Conservation (phyloP, 2,888 invertebrate genomes). For the Drosophila sordidapex region DNA sequence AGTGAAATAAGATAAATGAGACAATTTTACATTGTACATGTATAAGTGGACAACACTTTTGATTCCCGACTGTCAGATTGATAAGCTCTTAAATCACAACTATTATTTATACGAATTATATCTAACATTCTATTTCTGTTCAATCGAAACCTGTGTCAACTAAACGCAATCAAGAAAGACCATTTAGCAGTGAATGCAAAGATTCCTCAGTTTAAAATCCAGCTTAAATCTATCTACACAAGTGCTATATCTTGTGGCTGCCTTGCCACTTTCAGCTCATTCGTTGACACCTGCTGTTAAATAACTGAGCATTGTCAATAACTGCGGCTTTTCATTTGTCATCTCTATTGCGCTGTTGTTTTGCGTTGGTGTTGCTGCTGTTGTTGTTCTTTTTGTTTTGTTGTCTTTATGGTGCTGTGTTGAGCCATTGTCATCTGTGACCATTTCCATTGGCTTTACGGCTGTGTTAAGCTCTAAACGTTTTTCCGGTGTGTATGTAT, state of each 20-base stretch:
- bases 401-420: background rate
- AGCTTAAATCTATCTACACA: no score
- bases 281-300: conserved; percentile 10
- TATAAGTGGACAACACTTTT: conserved; percentile 32
- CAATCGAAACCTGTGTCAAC: background rate
- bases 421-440: conserved; percentile 6
- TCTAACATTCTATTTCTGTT: background rate
- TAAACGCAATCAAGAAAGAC: background rate
- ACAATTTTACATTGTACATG: conserved; percentile 51
- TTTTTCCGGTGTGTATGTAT: background rate
- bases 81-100: background rate
- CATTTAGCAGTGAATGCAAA: background rate
- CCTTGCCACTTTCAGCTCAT: background rate
- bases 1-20: conserved; percentile 73
- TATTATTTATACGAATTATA: background rate
- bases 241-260: background rate
- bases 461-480: conserved; percentile 10
- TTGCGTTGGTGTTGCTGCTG: background rate
- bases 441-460: conserved; percentile 16
- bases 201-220: no score
- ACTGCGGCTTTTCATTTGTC: background rate
- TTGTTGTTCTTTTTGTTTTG: background rate
- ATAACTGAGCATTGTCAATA: conserved; percentile 2
- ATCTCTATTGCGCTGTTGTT: conserved; percentile 3
- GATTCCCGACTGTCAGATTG: no score